Conservation (phyloP, 2,797 vertebrate species). For the Gambusia yucatana region DNA sequence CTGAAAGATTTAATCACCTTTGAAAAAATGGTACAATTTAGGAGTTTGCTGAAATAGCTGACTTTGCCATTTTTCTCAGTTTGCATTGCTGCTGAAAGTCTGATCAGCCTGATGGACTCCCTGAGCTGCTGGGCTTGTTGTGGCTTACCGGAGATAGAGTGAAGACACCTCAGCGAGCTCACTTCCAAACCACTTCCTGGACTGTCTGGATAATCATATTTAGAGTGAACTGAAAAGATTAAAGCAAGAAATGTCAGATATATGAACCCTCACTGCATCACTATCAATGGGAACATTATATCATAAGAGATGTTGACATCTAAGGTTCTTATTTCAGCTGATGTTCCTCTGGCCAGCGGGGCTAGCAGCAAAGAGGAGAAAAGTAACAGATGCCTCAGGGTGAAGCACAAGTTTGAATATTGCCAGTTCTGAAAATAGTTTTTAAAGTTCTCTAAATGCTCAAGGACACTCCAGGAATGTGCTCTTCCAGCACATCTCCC, state of each 20-base stretch:
- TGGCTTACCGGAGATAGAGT: constrained; percentile 18
- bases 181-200: constrained; percentile 42
- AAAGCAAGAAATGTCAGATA: constrained; percentile 29
- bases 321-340: constrained; percentile 39
- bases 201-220: constrained; percentile 40
- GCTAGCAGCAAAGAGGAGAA: constrained; percentile 12
- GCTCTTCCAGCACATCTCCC: constrained; percentile 41
- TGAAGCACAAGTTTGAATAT: constrained; percentile 14
- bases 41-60: neutral
- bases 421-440: constrained; percentile 42
- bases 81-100: constrained; percentile 1
- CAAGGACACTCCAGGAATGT: constrained; percentile 40
- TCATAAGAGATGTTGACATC: constrained; percentile 27
- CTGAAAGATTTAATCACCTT: neutral
- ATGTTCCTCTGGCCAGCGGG: constrained; percentile 10
- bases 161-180: constrained; percentile 40
- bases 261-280: constrained; percentile 26
- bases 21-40: neutral
- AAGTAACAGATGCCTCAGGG: constrained; percentile 11
- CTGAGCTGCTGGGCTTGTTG: constrained; percentile 3
- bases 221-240: constrained; percentile 29
- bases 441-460: constrained; percentile 41
- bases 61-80: neutral
- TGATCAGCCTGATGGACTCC: constrained; percentile 8
- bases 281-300: constrained; percentile 24